These are phyloP conservation scores for Sinodicranocentrus sp. DNA, from an alignment of 2,888 invertebrate species.

Conservation along the genomic window DNA sequence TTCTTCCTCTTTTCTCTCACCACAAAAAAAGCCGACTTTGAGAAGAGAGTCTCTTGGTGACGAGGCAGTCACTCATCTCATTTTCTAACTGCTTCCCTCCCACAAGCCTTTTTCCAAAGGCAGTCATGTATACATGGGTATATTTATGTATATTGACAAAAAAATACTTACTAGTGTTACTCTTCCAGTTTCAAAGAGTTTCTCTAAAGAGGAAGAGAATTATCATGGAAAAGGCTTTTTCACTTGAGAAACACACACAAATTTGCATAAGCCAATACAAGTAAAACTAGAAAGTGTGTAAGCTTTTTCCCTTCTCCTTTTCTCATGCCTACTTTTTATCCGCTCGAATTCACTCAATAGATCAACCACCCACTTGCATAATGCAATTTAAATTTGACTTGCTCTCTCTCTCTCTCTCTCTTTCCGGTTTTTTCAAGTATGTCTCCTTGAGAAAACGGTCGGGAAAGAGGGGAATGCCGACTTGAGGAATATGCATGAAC, in stretches of 20 bases:
- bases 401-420: too few relatives aligned
- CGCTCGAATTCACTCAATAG: constrained; percentile 62
- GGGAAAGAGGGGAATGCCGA: neutral
- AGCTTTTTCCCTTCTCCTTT: neutral
- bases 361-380: constrained; percentile 62
- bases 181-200: too few relatives aligned
- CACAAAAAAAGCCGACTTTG: neutral
- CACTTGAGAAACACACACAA: neutral
- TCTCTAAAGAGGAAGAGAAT: too few relatives aligned
- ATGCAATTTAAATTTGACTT: constrained; percentile 62
- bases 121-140: too few relatives aligned
- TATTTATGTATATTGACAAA: too few relatives aligned
- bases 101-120: too few relatives aligned
- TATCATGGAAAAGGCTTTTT: too few relatives aligned
- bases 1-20: neutral
- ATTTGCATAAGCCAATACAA: constrained; percentile 46
- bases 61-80: constrained; percentile 17
- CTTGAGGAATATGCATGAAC: neutral
- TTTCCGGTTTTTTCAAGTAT: constrained; percentile 50
- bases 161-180: too few relatives aligned
- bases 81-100: neutral
- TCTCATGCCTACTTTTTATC: constrained; percentile 1
- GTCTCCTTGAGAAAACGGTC: constrained; percentile 22
- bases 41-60: neutral
- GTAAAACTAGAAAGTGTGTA: neutral